Evolutionary conservation across 2,113 vertebrate genomes (phyloP), one percentile per base, ranked within the genome.

Genomic region (Nesoenas mayeri): DNA sequence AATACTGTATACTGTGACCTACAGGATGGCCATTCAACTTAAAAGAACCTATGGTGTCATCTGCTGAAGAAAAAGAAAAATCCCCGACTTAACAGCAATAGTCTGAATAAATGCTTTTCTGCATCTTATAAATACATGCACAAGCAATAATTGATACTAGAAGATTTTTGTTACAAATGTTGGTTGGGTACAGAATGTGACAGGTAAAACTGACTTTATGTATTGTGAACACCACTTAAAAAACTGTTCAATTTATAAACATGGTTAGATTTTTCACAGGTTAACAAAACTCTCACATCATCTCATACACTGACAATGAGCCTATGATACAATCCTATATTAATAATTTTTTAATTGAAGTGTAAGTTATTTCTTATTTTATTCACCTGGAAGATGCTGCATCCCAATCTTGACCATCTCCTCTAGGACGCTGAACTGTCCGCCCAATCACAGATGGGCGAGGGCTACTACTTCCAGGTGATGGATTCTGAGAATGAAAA

Each of bases 401-500:
- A 77, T 99, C 99, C 95, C 99, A 99, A 7, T 99, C 99, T 90
- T 99, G 99, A 48, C 99, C 99, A 32, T 99, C 99, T 74, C 99
- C 99, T 67, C 99, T 96, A 66, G 98, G 98, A 65, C 99, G 98
- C 91, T 99, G 99, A 81, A 98, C 98, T 4, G 98, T 98, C 53
- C 99, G 99, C 18, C 99, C 99, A 51, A 99, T 96, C 47, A 99
- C 99, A 24, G 99, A 99, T 15, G 99, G 99, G 22, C 99, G 98
- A 60, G 99, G 98, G 65, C 99, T 99, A 31, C 98, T 98, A 66
- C 98, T 98, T 25, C 96, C 98, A 2, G 98, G 99, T 9, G 99
- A 99, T 0, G 98, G 98, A 75, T 98, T 98, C 91, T 98, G 98
- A 31, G 99, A 99, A 61, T 44, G 97, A 75, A 97, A 97, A 69